Base-by-base conservation (phyloP, 2,797 vertebrate species). In the Xiphorhynchus erythropygius region DNA sequence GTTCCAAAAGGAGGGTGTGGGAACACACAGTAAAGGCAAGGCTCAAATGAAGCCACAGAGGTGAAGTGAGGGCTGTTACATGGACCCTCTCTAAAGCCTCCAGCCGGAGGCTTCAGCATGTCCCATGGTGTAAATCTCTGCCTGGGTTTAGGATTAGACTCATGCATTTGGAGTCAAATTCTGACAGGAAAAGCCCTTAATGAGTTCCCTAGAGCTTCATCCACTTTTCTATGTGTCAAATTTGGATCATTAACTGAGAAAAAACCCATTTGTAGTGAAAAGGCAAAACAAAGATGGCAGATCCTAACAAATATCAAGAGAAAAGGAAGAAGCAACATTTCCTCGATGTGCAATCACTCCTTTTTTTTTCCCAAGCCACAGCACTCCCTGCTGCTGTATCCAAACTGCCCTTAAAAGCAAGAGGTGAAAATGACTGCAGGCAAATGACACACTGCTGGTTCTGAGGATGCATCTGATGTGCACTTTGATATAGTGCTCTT, bases 101-200 rank as follows among this genome's bases (percentile, higher is more conserved):
- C 39, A 83, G 64, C 39, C 70, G 79, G 55, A 76, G 57, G 75
- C n/a, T 87, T 55, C 78, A 65, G 59, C 42, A 47, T 0, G 0
- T 71, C 65, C 41, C 64, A 37, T 5, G 5, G 16, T 60, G 57
- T 57, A 52, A 83, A 91, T 57, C 44, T 85, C 64, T 4, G 10
- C 56, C 71, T 47, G 33, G 32, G 41, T 50, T 94, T 47, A 74
- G 35, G 49, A 87, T 79, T 56, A 85, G 35, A 55, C 21, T 88
- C 41, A 42, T 14, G 18, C 41, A 88, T 73, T 86, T 49, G 25
- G 46, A 95, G 39, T 73, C 42, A 75, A 84, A 92, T 82, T 84
- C 84, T 87, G 63, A 82, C 52, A 74, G 30, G 35, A 84, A 73
- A 90, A 92, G 10, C n/a, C 47, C 78, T 55, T 96, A 95, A 90